Evolutionary conservation across 2,888 invertebrate genomes (phyloP), one percentile per base, ranked within the genome.

Genomic region (Hirtodrosophila cameraria): DNA sequence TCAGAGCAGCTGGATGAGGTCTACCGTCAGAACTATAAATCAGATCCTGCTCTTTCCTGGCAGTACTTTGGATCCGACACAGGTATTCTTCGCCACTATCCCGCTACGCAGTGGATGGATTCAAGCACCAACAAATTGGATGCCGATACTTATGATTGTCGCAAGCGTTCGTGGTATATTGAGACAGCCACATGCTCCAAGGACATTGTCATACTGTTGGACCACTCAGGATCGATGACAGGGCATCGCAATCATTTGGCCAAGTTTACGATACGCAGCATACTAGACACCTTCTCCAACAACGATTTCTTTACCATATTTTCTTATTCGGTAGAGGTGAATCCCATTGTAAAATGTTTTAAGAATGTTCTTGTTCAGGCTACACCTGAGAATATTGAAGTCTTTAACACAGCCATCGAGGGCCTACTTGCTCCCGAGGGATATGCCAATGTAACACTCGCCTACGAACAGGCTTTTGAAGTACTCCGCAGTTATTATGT

Each of bases 181-280:
- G 97, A 98, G 92, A 99, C 99, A 0, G 97, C 99, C 0, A 98
- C 99, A 0, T 98, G 98, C 85, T 97, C 99, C 6, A 99, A 99
- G 91, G 99, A 99, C 88, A 95, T 99, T 78, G 94, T 99, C 20
- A 97, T 99, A 59, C 92, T 99, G 50, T 93, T 99, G 64, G 99
- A 99, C 89, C 94, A 95, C 54, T 98, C 98, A 42, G 99, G 99
- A 12, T 99, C 98, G 13, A 99, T 99, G 99, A 95, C 94, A 23
- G 99, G 99, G 0, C 94, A 93, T 70, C 92, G 93, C 49, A 93
- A 94, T 87, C 94, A 94, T 78, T 93, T 95, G 27, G 98, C 97
- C 9, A 94, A 95, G 82, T 94, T 96, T 85, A 99, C 99, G 0
- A 95, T 99, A 15, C 93, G 94, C 58, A 95, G 96, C 31, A 94